Base-by-base conservation (phyloP, 2,797 vertebrate species). In the Myripristis murdjan region DNA sequence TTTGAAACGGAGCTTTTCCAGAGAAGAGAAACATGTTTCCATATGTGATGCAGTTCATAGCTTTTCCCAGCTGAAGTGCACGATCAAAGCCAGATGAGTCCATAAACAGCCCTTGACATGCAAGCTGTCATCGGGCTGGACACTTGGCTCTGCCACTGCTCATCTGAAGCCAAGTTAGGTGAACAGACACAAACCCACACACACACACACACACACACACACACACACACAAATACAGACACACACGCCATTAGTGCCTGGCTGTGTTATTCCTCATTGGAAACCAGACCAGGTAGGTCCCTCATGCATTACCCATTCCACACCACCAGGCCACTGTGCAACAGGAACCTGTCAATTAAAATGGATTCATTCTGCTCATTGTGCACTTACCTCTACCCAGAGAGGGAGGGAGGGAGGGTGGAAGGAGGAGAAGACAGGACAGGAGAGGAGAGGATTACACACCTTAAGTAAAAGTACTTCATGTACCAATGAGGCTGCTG, bases 291-390 rank as follows among this genome's bases (percentile, higher is more conserved):
- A 87, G 76, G 84, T 84, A 60, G 26, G 39, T 77, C 39, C 61
- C 66, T 86, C 71, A 90, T 88, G 82, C 67, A 88, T 88, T 91
- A 88, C 73, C 24, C 87, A 84, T 69, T 24, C 55, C 75, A 86
- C 77, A 84, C 14, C 72, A 47, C 48, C 60, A 81, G 80, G 66
- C 71, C 77, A 73, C 74, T 79, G 72, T 79, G 79, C 84, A 91
- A 86, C 77, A 82, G 81, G 77, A 85, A 79, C 48, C 72, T 85
- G 88, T 81, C 76, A 91, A 84, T 92, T 93, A 90, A 88, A 91
- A 83, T 63, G 28, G 69, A 91, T 88, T 78, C 31, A 84, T 87
- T 82, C 78, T 57, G 20, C 64, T 77, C 63, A 61, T 67, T 55
- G 65, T 61, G 64, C 55, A 46, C 22, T 67, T 57, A 55, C 71